Evolutionary conservation across 2,888 invertebrate genomes (phyloP).

Genomic region (Epirrita christyi): DNA sequence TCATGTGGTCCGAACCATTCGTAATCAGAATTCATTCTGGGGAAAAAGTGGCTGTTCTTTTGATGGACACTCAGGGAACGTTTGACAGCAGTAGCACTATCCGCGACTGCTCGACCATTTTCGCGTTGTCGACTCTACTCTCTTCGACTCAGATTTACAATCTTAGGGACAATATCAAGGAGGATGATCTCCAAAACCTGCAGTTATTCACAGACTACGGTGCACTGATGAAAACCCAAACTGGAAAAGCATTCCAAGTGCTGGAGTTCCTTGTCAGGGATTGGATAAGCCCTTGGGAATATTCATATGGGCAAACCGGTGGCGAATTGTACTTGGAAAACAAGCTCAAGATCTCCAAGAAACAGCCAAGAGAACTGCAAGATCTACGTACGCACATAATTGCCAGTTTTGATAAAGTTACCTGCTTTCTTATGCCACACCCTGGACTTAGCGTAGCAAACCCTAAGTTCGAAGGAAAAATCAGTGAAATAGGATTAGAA

Average conservation of each 20-base stretch:
- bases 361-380: constrained; percentile 16
- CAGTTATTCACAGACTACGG: constrained; percentile 94
- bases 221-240: constrained; percentile 89
- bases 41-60: constrained; percentile 87
- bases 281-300: constrained; percentile 97
- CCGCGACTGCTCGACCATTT: constrained; percentile 92
- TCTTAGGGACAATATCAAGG: constrained; percentile 94
- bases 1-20: constrained; percentile 95
- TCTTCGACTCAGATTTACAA: constrained; percentile 94
- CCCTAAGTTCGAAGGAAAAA: constrained; percentile 11
- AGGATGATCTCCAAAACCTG: constrained; percentile 96
- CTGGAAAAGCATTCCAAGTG: constrained; percentile 88
- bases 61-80: constrained; percentile 95
- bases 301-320: constrained; percentile 70
- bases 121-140: constrained; percentile 92
- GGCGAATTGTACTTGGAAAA: constrained; percentile 18
- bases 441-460: constrained; percentile 9
- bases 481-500: neutral
- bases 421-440: constrained; percentile 31
- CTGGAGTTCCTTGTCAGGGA: constrained; percentile 93
- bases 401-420: constrained; percentile 19
- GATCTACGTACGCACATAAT: constrained; percentile 21
- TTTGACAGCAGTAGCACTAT: constrained; percentile 97
- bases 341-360: constrained; percentile 8
- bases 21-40: constrained; percentile 83